Percentiles rank a stretch among this genome's conserved stretches.
Conservation (phyloP, 64 coral and sea anemone species). For the Stichodactyla helianthus region DNA sequence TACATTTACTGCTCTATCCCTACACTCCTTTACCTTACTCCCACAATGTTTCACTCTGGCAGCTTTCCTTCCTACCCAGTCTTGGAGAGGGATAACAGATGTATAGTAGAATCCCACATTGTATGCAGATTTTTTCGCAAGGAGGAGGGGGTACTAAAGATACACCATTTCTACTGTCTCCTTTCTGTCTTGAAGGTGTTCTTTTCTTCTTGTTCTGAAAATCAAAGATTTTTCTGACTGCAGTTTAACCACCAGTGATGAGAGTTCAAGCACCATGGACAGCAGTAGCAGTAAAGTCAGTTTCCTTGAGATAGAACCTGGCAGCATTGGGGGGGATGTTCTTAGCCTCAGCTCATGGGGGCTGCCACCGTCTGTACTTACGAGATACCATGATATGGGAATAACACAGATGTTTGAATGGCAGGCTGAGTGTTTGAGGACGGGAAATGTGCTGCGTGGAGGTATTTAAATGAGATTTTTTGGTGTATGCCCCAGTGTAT, state of each 20-base stretch:
- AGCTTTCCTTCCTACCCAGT: too few species aligned
- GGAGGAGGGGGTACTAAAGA: too few species aligned
- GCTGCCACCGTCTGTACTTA: conserved; percentile 56
- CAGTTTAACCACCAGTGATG: conserved; percentile 21
- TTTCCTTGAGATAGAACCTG: neutral
- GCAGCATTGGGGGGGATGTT: neutral
- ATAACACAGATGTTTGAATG: conserved; percentile 99
- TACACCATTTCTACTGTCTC: too few species aligned
- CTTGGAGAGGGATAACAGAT: too few species aligned
- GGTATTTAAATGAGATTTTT: conserved; percentile 28
- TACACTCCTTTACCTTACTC: too few species aligned
- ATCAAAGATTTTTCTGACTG: neutral
- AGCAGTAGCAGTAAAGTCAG: neutral
- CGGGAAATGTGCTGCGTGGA: conserved; percentile 87
- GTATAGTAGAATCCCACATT: too few species aligned
- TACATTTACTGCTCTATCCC: too few species aligned
- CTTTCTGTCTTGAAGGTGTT: too few species aligned
- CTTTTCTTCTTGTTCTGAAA: neutral
- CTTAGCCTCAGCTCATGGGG: conserved; percentile 80
- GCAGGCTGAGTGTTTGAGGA: conserved; percentile 88
- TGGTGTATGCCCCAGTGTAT: too few species aligned
- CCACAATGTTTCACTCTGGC: too few species aligned
- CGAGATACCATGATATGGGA: conserved; percentile 66
- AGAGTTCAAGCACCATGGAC: neutral
- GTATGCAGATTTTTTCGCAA: too few species aligned